Percentiles rank a stretch among this genome's conserved stretches.
phyloP scores from a whole-genome alignment of 2,797 vertebrate genomes.

The Gadopsis bispinosus region DNA sequence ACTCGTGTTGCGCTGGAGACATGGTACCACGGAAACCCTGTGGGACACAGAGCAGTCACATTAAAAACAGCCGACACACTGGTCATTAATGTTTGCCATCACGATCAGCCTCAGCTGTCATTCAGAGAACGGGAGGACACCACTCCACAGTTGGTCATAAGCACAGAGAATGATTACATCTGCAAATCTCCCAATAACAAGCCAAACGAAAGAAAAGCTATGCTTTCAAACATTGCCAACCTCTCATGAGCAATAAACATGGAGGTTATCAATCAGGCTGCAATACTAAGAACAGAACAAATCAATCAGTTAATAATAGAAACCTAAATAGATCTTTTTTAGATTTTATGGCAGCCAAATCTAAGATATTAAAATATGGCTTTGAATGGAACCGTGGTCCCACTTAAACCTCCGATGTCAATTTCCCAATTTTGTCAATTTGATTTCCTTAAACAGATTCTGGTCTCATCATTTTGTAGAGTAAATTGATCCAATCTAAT shows the following conservation, averaged over 20 bases:
- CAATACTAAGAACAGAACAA: neutral
- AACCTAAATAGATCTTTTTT: neutral
- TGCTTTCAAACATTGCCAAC: slow-evolving; percentile 19
- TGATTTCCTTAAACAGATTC: slow-evolving; percentile 41
- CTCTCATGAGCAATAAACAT: neutral
- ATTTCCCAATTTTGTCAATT: slow-evolving; percentile 38
- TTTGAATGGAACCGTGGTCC: neutral
- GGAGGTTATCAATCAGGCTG: slow-evolving; percentile 6
- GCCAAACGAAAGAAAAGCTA: slow-evolving; percentile 22
- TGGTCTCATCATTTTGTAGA: slow-evolving; percentile 42
- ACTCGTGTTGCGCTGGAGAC: slow-evolving; percentile 81
- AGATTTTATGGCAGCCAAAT: neutral
- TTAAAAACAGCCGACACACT: slow-evolving; percentile 46
- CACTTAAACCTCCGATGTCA: slow-evolving; percentile 21
- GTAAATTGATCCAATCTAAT: slow-evolving; percentile 68
- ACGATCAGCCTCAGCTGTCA: slow-evolving; percentile 57
- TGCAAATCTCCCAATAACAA: slow-evolving; percentile 38
- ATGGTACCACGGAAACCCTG: slow-evolving; percentile 84
- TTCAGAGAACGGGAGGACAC: slow-evolving; percentile 45
- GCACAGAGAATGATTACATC: slow-evolving; percentile 40
- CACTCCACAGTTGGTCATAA: slow-evolving; percentile 22
- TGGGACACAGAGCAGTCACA: slow-evolving; percentile 50
- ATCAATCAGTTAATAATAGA: slow-evolving; percentile 15
- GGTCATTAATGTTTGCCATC: slow-evolving; percentile 48
- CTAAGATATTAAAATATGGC: neutral